Conservation (phyloP, 2,113 vertebrate genomes). For the Alexandromys fortis region DNA sequence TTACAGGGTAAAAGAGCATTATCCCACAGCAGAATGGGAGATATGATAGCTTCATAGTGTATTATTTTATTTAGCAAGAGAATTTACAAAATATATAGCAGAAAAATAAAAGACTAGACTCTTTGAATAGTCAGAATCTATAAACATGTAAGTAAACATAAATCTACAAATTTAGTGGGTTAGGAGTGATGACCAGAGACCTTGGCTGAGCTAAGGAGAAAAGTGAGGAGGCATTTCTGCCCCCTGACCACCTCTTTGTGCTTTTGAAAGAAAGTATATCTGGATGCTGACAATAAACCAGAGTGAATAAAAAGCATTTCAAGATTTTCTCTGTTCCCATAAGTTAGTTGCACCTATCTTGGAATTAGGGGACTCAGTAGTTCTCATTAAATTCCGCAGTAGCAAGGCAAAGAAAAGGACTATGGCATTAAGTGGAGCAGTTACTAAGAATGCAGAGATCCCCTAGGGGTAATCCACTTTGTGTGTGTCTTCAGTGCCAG, state of each 20-base stretch:
- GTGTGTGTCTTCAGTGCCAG: background rate
- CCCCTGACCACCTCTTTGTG: background rate
- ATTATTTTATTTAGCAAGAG: background rate
- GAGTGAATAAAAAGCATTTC: background rate
- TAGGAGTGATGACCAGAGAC: background rate
- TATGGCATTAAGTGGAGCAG: no score
- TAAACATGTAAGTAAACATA: background rate
- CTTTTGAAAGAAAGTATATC: background rate
- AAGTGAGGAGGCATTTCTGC: background rate
- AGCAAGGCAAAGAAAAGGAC: background rate
- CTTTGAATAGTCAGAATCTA: background rate
- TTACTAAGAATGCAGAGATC: background rate
- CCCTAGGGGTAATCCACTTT: background rate
- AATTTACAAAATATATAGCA: background rate
- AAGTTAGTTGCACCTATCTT: background rate
- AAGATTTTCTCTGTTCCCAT: background rate
- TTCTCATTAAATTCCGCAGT: background rate
- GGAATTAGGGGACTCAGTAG: background rate
- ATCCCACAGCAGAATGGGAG: background rate
- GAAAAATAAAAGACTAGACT: background rate
- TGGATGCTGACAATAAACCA: background rate
- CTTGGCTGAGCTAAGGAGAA: background rate
- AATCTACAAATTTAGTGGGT: background rate
- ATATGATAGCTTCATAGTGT: background rate
- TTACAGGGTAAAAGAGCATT: no score